These are phyloP conservation scores for Terrapene triunguis DNA, from an alignment of 2,113 vertebrate genomes.

Conservation along the genomic window DNA sequence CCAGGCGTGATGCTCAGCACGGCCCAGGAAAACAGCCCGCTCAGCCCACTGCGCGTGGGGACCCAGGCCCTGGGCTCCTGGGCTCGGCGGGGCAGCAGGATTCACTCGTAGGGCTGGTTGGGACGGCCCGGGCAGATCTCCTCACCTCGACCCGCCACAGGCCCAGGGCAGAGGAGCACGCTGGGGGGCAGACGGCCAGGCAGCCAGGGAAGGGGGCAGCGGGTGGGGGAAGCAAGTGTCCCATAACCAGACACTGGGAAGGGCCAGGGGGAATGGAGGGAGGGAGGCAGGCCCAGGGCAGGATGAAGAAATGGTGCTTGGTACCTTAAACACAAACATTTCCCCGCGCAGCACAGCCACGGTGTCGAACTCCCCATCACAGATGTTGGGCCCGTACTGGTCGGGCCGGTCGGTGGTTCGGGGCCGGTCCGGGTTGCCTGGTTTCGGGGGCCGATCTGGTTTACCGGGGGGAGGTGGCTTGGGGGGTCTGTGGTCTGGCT, in stretches of 20 bases:
- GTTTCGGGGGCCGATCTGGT: slow-evolving; percentile 83
- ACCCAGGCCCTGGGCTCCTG: background rate
- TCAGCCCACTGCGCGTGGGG: background rate
- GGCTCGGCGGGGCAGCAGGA: background rate
- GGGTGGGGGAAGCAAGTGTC: background rate
- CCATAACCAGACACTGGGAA: background rate
- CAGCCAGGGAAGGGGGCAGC: background rate
- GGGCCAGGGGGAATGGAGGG: background rate
- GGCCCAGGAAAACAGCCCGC: accelerated
- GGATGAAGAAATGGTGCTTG: background rate
- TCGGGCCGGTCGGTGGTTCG: slow-evolving; percentile 82
- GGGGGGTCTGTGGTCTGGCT: slow-evolving; percentile 83
- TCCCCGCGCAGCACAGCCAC: slow-evolving; percentile 94
- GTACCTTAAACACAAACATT: slow-evolving; percentile 99
- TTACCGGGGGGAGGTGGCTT: slow-evolving; percentile 74
- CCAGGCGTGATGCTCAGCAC: background rate
- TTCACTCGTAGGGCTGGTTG: background rate
- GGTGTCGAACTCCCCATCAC: slow-evolving; percentile 93
- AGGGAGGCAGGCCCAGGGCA: accelerated
- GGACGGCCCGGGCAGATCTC: background rate
- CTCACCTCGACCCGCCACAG: background rate
- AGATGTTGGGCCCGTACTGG: slow-evolving; percentile 93
- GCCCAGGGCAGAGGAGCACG: too few species aligned
- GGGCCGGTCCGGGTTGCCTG: slow-evolving; percentile 81
- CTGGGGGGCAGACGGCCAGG: background rate